Evolutionary conservation across 2,888 invertebrate genomes (phyloP).

Genomic region (Apamea monoglypha): DNA sequence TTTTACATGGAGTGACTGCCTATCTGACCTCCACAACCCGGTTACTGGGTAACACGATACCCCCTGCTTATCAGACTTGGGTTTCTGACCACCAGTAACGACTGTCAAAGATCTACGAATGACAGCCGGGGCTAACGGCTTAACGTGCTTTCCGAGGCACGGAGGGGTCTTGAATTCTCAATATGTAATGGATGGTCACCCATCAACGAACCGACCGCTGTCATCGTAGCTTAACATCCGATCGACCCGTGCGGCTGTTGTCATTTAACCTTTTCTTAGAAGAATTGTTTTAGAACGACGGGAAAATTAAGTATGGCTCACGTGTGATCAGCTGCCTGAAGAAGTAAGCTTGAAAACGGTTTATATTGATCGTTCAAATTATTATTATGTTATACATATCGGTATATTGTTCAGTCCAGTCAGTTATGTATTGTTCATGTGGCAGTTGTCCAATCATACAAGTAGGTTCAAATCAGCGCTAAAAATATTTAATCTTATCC

Average conservation of each 20-base stretch:
- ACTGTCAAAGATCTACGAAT: background rate
- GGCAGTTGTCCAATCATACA: constrained; percentile 50
- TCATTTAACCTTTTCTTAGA: background rate
- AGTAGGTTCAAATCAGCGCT: constrained; percentile 22
- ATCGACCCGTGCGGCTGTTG: background rate
- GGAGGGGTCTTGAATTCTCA: no score
- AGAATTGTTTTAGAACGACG: background rate
- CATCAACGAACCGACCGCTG: background rate
- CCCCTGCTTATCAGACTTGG: background rate
- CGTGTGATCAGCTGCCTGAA: background rate
- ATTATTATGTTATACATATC: constrained; percentile 13
- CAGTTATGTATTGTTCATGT: no score
- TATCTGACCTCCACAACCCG: background rate
- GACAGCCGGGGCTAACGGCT: background rate
- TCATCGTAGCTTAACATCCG: background rate
- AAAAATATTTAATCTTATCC: constrained; percentile 27
- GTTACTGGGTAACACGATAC: background rate
- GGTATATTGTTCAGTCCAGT: constrained; percentile 6
- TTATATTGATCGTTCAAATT: constrained; percentile 6
- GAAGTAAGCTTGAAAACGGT: background rate
- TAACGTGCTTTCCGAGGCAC: background rate
- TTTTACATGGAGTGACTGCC: background rate
- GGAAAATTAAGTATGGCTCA: background rate
- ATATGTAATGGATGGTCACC: background rate
- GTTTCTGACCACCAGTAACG: background rate